These are phyloP conservation scores for Falco biarmicus DNA, from an alignment of 2,797 vertebrate genomes.

Conservation along the genomic window DNA sequence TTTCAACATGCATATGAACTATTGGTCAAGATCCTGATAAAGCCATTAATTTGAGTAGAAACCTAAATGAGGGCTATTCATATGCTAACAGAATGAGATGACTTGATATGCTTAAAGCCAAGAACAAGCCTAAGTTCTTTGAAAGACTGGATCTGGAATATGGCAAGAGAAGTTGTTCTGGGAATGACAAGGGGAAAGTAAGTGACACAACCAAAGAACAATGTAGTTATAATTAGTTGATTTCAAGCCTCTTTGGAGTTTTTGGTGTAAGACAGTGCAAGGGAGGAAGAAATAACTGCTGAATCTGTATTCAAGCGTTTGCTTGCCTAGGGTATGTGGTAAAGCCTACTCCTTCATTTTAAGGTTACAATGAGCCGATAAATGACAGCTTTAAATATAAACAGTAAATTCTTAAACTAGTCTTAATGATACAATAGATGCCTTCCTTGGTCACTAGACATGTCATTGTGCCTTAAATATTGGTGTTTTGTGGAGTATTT, in stretches of 20 bases:
- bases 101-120: background rate
- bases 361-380: background rate
- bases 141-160: background rate
- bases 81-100: background rate
- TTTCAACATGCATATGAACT: background rate
- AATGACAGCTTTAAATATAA: background rate
- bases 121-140: background rate
- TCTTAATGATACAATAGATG: background rate
- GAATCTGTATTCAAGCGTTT: background rate
- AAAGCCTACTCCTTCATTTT: background rate
- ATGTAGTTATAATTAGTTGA: background rate
- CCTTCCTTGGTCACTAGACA: background rate
- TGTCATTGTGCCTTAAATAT: background rate
- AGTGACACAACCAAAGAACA: background rate
- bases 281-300: background rate
- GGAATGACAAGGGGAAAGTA: background rate
- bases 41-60: background rate
- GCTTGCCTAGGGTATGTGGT: background rate
- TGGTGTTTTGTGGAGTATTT: background rate
- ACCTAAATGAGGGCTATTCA: background rate
- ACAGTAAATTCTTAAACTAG: background rate
- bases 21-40: background rate
- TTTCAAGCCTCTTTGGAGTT: background rate
- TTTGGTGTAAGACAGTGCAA: background rate
- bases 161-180: background rate